Conservation (phyloP, 2,888 invertebrate species). For the Sesia apiformis region DNA sequence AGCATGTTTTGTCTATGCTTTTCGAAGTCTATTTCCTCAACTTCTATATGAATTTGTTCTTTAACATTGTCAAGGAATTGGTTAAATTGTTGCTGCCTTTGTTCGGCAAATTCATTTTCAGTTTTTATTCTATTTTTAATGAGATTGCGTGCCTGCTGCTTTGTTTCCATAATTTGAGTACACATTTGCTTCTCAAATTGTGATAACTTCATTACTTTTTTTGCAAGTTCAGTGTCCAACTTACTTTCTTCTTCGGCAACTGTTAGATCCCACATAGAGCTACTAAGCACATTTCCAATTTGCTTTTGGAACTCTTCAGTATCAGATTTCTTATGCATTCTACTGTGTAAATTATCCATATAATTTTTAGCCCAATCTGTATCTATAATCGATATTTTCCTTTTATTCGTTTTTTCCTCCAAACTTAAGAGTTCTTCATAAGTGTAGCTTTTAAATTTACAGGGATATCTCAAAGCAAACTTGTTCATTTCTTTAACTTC, state of each 20-base stretch:
- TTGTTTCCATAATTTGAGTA: constrained; percentile 76
- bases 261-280: constrained; percentile 69
- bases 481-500: constrained; percentile 47
- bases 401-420: constrained; percentile 37
- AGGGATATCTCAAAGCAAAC: constrained; percentile 43
- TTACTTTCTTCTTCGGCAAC: constrained; percentile 66
- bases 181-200: constrained; percentile 79
- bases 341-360: constrained; percentile 61
- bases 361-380: constrained; percentile 62
- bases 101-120: constrained; percentile 61
- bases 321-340: constrained; percentile 47
- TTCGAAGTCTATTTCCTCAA: constrained; percentile 70
- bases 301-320: constrained; percentile 64
- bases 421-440: constrained; percentile 49
- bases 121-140: constrained; percentile 66
- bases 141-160: constrained; percentile 72
- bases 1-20: constrained; percentile 64
- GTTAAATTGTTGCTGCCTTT: constrained; percentile 63
- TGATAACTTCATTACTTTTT: constrained; percentile 75
- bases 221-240: constrained; percentile 64
- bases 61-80: constrained; percentile 55
- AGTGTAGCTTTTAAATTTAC: constrained; percentile 47
- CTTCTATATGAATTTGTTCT: constrained; percentile 56
- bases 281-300: constrained; percentile 61
- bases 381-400: constrained; percentile 34